A percentile compares a stretch with the other conserved stretches of the same genome.
Evolutionary conservation across 2,113 vertebrate genomes (phyloP).

Genomic region (Phoenicopterus ruber): DNA sequence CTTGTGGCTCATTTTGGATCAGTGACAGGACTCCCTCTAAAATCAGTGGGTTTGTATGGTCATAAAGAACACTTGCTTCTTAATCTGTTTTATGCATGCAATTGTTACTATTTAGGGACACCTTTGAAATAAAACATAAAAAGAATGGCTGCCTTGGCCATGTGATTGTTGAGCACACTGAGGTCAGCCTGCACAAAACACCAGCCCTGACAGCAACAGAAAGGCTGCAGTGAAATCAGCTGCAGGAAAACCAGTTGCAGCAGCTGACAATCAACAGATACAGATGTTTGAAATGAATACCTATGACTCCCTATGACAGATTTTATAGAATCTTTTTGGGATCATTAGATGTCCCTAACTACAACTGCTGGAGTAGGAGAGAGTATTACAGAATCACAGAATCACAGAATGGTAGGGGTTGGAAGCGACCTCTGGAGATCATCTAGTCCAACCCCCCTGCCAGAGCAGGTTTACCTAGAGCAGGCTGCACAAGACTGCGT

Average conservation of each 20-base stretch:
- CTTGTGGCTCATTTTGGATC: accelerated
- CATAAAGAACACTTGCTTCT: neutral
- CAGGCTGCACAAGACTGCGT: no score
- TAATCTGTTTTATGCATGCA: neutral
- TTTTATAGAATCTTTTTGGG: neutral
- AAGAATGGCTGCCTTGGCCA: neutral
- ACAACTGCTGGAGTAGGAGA: neutral
- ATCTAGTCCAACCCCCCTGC: no score
- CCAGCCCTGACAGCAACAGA: neutral
- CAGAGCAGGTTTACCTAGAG: no score
- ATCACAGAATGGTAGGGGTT: no score
- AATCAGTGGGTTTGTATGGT: neutral
- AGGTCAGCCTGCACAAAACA: neutral
- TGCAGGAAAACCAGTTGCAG: neutral
- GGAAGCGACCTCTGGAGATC: no score
- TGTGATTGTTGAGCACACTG: neutral
- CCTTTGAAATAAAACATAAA: neutral
- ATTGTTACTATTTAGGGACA: neutral
- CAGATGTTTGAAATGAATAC: neutral
- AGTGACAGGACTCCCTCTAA: neutral
- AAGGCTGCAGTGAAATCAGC: neutral
- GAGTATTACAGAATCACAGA: no score
- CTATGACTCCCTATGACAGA: neutral
- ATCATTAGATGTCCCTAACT: neutral
- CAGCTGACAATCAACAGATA: neutral